These are phyloP conservation scores for Erethizon dorsatum DNA, from an alignment of 2,797 vertebrate species.

Conservation along the genomic window DNA sequence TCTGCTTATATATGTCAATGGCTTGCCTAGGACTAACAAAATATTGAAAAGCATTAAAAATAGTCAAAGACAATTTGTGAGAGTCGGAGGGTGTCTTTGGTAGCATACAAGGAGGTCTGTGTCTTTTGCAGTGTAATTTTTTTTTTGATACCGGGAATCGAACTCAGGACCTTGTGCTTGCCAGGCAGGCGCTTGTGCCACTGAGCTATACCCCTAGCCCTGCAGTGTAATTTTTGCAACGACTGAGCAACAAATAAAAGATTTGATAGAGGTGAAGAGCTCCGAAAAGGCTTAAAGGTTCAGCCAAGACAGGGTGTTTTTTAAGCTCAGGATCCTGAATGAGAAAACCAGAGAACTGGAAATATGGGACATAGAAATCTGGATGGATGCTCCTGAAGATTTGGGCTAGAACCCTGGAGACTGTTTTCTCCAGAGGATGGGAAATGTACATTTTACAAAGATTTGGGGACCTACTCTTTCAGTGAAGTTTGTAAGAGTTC, in stretches of 20 bases:
- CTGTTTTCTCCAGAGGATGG: neutral
- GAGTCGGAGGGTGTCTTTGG: neutral
- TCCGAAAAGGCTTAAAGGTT: neutral
- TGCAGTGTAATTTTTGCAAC: neutral
- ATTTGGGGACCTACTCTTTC: neutral
- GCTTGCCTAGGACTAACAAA: neutral
- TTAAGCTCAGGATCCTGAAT: neutral
- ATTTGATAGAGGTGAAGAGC: neutral
- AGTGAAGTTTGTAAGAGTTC: neutral
- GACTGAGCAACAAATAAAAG: neutral
- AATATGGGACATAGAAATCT: neutral
- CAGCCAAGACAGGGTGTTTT: neutral
- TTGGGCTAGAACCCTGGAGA: neutral
- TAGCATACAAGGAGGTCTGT: neutral
- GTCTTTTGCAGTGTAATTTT: no score
- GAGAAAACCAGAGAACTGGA: neutral
- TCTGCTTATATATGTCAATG: neutral
- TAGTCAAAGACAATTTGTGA: neutral
- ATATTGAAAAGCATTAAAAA: neutral
- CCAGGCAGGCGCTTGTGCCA: no score
- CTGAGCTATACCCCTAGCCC: no score
- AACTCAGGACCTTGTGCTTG: no score
- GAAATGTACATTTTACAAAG: neutral
- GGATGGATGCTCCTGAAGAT: neutral
- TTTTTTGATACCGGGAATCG: no score